phyloP scores from a whole-genome alignment of 2,113 vertebrate species.

The Stictonetta naevosa region DNA sequence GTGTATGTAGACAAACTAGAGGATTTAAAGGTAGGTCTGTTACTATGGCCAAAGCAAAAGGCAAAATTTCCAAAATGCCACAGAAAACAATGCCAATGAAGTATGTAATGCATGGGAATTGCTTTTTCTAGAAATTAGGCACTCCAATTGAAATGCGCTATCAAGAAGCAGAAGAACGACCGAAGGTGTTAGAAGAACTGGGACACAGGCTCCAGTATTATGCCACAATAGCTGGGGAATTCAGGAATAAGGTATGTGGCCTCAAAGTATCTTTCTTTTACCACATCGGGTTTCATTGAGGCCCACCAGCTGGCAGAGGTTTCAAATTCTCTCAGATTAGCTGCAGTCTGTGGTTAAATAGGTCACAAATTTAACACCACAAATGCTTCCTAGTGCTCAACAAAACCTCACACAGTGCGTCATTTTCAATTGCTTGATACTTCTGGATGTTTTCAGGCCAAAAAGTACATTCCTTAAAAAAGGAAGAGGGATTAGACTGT shows the following conservation, averaged over 20 bases:
- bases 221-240: constrained; percentile 78
- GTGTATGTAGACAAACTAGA: constrained; percentile 82
- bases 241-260: constrained; percentile 74
- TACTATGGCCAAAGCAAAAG: not conserved
- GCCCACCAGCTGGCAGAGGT: not conserved
- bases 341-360: not conserved
- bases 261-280: not conserved
- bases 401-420: not conserved
- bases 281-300: not conserved
- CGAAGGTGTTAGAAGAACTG: constrained; percentile 77
- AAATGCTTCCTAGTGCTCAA: not conserved
- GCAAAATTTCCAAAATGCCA: not conserved
- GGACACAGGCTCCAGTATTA: constrained; percentile 79
- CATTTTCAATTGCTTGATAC: not conserved
- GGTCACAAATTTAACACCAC: not conserved
- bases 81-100: not conserved
- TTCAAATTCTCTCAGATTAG: constrained; percentile 7
- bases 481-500: not conserved
- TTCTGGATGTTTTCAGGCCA: not conserved
- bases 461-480: not conserved
- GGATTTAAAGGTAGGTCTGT: constrained; percentile 77
- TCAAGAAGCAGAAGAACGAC: constrained; percentile 79
- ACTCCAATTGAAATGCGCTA: constrained; percentile 80
- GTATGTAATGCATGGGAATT: not conserved
- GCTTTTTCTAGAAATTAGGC: constrained; percentile 78